phyloP scores from a whole-genome alignment of 53 echinoderm and acorn worm species.

The Crossaster papposus region DNA sequence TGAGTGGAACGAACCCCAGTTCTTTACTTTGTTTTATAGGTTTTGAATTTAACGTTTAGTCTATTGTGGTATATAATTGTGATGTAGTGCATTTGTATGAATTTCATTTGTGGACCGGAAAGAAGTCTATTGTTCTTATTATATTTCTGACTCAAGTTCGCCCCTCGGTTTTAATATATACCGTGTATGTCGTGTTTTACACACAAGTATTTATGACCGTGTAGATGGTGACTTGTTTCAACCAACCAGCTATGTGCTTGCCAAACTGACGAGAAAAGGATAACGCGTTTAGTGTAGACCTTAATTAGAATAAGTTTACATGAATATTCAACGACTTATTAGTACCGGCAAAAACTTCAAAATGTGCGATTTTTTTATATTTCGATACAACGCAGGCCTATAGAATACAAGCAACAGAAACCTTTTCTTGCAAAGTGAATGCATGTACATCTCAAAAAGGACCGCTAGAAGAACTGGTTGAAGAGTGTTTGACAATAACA shows the following conservation, averaged over 20 bases:
- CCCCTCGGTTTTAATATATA: not conserved
- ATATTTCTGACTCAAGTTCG: not conserved
- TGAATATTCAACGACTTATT: too few species aligned
- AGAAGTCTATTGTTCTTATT: not conserved
- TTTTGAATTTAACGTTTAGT: not conserved
- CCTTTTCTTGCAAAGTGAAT: slow-evolving; percentile 40
- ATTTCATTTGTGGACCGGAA: not conserved
- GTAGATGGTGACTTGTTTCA: slow-evolving; percentile 32
- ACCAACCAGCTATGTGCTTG: slow-evolving; percentile 58
- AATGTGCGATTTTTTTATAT: not conserved
- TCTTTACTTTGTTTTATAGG: slow-evolving; percentile 10
- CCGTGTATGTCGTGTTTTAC: slow-evolving; percentile 18
- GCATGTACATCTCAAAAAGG: not conserved
- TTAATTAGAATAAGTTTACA: not conserved
- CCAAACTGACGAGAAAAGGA: slow-evolving; percentile 7
- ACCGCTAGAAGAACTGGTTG: not conserved
- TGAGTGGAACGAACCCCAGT: too few species aligned
- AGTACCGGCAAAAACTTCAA: too few species aligned
- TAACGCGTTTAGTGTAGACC: not conserved
- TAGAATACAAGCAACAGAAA: not conserved
- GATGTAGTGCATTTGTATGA: slow-evolving; percentile 17
- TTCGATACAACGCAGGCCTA: not conserved
- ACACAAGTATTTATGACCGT: not conserved
- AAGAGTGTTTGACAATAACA: not conserved
- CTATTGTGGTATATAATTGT: slow-evolving; percentile 8